A percentile compares a stretch with the other conserved stretches of the same genome.
These are phyloP conservation scores for Mimumesa dahlbomi DNA, from an alignment of 2,888 invertebrate genomes.

Conservation along the genomic window DNA sequence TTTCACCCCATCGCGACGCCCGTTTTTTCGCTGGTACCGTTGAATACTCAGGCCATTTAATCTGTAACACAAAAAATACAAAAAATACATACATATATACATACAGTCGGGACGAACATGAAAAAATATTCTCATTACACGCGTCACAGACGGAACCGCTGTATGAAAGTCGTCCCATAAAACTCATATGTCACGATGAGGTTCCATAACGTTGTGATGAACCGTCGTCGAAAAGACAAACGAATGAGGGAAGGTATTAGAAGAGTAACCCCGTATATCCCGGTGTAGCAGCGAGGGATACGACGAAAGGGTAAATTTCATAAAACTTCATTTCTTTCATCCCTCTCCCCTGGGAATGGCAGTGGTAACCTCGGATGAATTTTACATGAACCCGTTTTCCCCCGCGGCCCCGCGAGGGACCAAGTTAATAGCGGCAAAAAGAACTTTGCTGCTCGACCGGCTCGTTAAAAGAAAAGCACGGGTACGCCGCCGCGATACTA, in stretches of 20 bases:
- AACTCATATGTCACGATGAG: not conserved
- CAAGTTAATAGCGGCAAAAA: slow-evolving; percentile 72
- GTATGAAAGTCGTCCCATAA: not conserved
- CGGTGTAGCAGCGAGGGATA: slow-evolving; percentile 7
- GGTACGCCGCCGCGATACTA: slow-evolving; percentile 34
- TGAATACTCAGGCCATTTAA: slow-evolving; percentile 48
- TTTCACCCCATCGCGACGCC: slow-evolving; percentile 56
- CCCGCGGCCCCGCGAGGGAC: slow-evolving; percentile 53
- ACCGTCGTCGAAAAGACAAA: slow-evolving; percentile 2
- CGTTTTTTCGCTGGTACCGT: slow-evolving; percentile 10
- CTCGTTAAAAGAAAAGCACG: slow-evolving; percentile 63
- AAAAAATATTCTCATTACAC: not conserved
- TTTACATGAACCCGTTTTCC: slow-evolving; percentile 72
- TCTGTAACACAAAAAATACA: slow-evolving; percentile 49
- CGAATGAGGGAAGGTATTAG: slow-evolving; percentile 24
- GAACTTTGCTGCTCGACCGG: slow-evolving; percentile 65
- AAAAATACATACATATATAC: no score
- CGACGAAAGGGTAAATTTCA: slow-evolving; percentile 62
- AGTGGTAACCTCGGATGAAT: slow-evolving; percentile 70
- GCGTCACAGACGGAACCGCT: not conserved
- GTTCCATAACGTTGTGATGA: not conserved
- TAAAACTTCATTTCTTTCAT: slow-evolving; percentile 53
- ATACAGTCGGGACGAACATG: no score
- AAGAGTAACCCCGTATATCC: slow-evolving; percentile 32
- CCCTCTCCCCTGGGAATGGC: slow-evolving; percentile 2